phyloP scores from a whole-genome alignment of 2,797 vertebrate genomes.

The Cirrhinus molitorella region DNA sequence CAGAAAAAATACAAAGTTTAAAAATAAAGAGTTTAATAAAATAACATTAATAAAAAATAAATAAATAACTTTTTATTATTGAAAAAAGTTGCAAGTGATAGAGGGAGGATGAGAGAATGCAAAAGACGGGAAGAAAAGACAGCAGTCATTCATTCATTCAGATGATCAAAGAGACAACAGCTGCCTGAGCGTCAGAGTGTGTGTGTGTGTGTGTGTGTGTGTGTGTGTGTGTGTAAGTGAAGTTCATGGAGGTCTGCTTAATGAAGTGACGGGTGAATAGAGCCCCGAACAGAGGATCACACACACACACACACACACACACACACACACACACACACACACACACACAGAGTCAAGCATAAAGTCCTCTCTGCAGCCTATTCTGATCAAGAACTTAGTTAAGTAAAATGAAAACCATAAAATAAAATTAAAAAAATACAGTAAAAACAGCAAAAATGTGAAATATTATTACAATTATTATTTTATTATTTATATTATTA shows the following conservation, averaged over 20 bases:
- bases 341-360: background rate
- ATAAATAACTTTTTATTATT: too few relatives aligned
- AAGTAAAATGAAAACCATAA: background rate
- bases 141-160: conserved; percentile 2
- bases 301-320: background rate
- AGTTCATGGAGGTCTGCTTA: conserved; percentile 6
- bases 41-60: too few relatives aligned
- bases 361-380: too few relatives aligned
- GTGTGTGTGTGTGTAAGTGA: conserved; percentile 4
- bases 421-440: background rate
- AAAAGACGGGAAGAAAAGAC: background rate
- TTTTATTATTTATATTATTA: too few relatives aligned
- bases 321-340: background rate
- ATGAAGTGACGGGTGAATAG: background rate
- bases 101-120: background rate
- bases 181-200: background rate
- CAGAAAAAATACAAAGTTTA: background rate
- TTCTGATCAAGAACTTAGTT: too few relatives aligned
- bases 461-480: background rate
- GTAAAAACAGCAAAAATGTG: background rate
- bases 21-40: background rate
- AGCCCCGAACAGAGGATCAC: background rate
- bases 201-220: background rate
- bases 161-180: conserved; percentile 8
- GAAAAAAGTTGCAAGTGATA: background rate